Evolutionary conservation across 2,113 vertebrate genomes (phyloP).

Genomic region (Hippocampus comes): DNA sequence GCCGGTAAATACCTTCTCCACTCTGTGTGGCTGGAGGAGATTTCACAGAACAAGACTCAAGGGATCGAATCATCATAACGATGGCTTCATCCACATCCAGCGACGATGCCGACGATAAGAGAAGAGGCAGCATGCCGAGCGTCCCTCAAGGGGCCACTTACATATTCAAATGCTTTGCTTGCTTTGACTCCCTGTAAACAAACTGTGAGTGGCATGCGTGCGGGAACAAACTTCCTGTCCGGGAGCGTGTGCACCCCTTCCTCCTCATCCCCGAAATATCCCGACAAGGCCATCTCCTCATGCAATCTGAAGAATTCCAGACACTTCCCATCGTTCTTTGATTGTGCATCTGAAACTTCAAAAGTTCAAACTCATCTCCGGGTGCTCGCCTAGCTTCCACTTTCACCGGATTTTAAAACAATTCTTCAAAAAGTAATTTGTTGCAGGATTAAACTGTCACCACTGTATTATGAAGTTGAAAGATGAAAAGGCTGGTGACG

Average conservation of each 20-base stretch:
- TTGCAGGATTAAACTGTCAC: not conserved
- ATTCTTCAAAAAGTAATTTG: not conserved
- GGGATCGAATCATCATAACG: slow-evolving; percentile 73
- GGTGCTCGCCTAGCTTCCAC: not conserved
- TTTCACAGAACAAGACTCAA: slow-evolving; percentile 73
- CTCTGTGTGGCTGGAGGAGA: slow-evolving; percentile 31
- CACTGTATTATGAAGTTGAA: too few species aligned
- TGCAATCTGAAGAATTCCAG: slow-evolving; percentile 53
- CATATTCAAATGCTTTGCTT: slow-evolving; percentile 61
- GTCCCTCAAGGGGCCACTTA: slow-evolving; percentile 54
- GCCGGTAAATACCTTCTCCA: slow-evolving; percentile 74
- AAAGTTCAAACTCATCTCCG: not conserved
- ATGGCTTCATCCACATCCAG: slow-evolving; percentile 71
- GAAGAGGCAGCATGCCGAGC: slow-evolving; percentile 40
- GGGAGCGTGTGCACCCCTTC: slow-evolving; percentile 44
- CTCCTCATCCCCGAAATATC: slow-evolving; percentile 34
- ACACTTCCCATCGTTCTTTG: slow-evolving; percentile 25
- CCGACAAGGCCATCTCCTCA: slow-evolving; percentile 41
- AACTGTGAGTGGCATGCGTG: slow-evolving; percentile 61
- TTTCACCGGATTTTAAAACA: not conserved
- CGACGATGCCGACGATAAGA: slow-evolving; percentile 68
- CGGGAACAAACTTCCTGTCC: slow-evolving; percentile 74
- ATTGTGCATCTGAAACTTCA: not conserved
- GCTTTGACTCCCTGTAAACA: slow-evolving; percentile 61
- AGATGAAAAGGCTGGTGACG: too few species aligned